These are phyloP conservation scores for Botia kubotai DNA, from an alignment of 2,797 vertebrate genomes.

Conservation along the genomic window DNA sequence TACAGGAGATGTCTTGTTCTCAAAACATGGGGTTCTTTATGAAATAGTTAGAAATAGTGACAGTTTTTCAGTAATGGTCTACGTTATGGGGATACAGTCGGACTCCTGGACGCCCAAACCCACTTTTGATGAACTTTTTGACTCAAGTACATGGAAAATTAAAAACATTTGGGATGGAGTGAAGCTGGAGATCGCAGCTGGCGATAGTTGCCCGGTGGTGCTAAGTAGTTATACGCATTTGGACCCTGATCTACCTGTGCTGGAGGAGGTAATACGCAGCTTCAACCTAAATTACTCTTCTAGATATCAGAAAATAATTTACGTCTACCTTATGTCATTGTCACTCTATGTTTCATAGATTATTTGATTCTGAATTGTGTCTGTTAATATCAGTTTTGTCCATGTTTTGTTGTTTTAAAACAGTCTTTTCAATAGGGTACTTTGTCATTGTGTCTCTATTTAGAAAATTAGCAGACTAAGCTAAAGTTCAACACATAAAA, in stretches of 20 bases:
- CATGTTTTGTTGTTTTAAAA: neutral
- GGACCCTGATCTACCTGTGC: constrained; percentile 90
- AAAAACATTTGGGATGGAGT: constrained; percentile 91
- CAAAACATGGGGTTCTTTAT: constrained; percentile 15
- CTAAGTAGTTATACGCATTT: constrained; percentile 94
- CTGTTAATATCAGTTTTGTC: too few species aligned
- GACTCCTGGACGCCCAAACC: constrained; percentile 73
- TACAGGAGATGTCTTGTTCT: neutral
- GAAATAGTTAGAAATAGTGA: constrained; percentile 19
- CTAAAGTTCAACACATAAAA: neutral
- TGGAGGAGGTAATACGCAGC: constrained; percentile 87
- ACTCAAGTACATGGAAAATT: constrained; percentile 84
- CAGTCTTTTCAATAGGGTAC: neutral
- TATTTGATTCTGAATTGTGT: too few species aligned
- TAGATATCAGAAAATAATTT: too few species aligned
- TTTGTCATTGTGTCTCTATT: neutral
- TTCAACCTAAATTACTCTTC: too few species aligned
- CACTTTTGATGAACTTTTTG: constrained; percentile 86
- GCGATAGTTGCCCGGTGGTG: constrained; percentile 86
- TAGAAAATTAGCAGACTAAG: neutral
- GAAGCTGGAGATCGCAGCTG: constrained; percentile 85
- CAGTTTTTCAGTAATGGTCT: constrained; percentile 71
- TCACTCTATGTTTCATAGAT: neutral
- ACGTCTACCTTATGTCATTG: neutral
- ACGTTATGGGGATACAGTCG: constrained; percentile 74